Evolutionary conservation across 1,140 invertebrate genomes (phyloP).

Genomic region (Maniola jurtina): DNA sequence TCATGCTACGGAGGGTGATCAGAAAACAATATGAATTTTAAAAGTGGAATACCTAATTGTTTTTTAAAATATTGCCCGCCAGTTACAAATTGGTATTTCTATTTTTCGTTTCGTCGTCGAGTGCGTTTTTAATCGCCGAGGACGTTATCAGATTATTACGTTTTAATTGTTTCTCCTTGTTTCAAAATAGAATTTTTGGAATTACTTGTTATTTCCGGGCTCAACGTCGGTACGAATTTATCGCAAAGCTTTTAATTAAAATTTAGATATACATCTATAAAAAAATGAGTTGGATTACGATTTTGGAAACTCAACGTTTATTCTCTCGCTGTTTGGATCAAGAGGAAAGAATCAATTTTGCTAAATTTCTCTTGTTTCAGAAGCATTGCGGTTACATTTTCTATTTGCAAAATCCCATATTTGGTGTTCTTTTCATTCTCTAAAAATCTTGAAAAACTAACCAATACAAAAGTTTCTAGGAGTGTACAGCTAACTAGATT

Average conservation of each 20-base stretch:
- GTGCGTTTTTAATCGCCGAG: conserved; percentile 23
- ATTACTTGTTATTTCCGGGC: conserved; percentile 2
- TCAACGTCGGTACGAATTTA: background rate
- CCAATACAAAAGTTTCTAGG: background rate
- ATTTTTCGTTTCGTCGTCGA: conserved; percentile 16
- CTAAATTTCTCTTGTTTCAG: no score
- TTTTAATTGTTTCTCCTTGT: conserved; percentile 19
- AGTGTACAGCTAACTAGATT: background rate
- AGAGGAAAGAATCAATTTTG: no score
- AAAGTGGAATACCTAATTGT: conserved; percentile 42
- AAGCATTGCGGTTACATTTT: no score
- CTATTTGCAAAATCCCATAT: background rate
- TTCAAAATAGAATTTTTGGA: conserved; percentile 18
- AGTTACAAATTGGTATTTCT: conserved; percentile 20
- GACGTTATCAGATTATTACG: conserved; percentile 22
- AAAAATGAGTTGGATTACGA: no score
- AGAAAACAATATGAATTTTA: conserved; percentile 45
- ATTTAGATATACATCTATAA: no score
- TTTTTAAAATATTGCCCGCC: conserved; percentile 32
- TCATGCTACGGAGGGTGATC: conserved; percentile 12
- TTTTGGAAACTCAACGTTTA: no score
- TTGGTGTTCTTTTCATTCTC: background rate
- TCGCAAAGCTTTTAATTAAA: background rate
- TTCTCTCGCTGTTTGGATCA: no score
- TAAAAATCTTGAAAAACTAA: background rate